phyloP scores from a whole-genome alignment of 2,113 vertebrate genomes.

The Okapia johnstoni region DNA sequence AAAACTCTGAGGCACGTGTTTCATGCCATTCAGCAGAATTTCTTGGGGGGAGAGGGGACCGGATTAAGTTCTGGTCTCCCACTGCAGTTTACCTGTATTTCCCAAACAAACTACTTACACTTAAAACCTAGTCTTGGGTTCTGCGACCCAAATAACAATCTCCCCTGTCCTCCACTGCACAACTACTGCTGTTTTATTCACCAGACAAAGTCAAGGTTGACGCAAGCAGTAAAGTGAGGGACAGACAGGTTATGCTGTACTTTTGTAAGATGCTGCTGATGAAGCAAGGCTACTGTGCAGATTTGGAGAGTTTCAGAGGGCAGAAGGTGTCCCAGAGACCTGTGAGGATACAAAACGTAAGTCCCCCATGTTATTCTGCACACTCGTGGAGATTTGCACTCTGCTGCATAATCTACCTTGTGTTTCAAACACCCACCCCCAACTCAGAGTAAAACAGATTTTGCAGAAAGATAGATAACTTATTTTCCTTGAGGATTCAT shows the following conservation, averaged over 20 bases:
- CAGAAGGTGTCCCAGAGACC: no score
- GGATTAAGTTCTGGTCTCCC: background rate
- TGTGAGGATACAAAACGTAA: background rate
- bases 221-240: background rate
- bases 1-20: background rate
- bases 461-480: background rate
- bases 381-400: background rate
- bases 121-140: background rate
- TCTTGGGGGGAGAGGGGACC: fast-evolving
- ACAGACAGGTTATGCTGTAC: no score
- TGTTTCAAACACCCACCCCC: background rate
- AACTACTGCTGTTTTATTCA: background rate
- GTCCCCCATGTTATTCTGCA: background rate
- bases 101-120: background rate
- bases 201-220: background rate
- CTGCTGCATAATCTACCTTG: background rate
- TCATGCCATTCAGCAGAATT: background rate
- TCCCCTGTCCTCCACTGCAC: fast-evolving
- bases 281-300: background rate
- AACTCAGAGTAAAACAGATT: background rate
- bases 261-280: background rate
- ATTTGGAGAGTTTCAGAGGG: background rate
- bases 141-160: background rate
- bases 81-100: background rate
- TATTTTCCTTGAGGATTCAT: background rate